Evolutionary conservation across 2,113 vertebrate genomes (phyloP).

Genomic region (Apaloderma vittatum): DNA sequence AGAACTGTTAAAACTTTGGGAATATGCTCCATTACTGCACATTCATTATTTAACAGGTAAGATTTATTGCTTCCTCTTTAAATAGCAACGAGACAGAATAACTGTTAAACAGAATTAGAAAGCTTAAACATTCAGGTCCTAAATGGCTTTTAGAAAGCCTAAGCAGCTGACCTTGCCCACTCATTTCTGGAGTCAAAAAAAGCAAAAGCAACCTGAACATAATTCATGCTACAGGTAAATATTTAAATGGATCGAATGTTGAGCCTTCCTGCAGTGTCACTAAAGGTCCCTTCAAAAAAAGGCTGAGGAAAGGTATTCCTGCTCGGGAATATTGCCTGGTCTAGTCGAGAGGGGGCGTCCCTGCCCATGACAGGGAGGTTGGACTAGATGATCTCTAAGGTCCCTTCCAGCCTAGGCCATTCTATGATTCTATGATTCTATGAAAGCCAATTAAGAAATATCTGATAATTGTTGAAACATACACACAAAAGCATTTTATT

Average conservation of each 20-base stretch:
- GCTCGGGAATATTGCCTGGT: no score
- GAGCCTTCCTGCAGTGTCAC: background rate
- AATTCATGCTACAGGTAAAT: background rate
- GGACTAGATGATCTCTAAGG: background rate
- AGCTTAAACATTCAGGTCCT: background rate
- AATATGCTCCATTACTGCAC: background rate
- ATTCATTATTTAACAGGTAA: conserved; percentile 15
- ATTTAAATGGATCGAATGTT: background rate
- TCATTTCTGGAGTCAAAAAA: background rate
- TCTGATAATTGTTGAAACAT: background rate
- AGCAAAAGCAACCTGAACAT: background rate
- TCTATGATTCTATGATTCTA: no score
- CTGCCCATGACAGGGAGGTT: no score
- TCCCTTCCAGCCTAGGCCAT: no score
- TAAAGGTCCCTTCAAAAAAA: no score
- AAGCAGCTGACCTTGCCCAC: background rate
- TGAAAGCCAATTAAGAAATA: background rate
- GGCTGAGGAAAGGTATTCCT: no score
- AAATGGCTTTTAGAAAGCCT: background rate
- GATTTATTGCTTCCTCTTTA: background rate
- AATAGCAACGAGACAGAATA: conserved; percentile 9
- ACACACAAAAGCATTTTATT: background rate
- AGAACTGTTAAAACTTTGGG: background rate
- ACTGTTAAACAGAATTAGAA: background rate
- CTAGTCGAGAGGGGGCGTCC: no score